Evolutionary conservation across 2,113 vertebrate species (phyloP).

Genomic region (Piprites chloris): DNA sequence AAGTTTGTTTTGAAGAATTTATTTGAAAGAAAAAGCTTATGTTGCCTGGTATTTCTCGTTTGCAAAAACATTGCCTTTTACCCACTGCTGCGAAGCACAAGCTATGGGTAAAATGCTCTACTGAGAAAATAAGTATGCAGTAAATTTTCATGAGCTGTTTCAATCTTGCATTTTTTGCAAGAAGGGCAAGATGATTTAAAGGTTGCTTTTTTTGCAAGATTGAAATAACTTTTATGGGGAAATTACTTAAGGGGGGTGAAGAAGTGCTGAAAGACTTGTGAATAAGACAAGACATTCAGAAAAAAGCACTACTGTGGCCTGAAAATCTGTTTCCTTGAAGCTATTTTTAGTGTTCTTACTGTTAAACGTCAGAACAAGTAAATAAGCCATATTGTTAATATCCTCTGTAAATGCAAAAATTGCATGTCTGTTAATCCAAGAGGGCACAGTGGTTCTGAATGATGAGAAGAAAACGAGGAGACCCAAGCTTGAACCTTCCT

Average conservation of each 20-base stretch:
- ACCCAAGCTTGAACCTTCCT: background rate
- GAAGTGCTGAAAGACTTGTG: background rate
- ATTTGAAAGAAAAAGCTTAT: background rate
- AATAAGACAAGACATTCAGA: background rate
- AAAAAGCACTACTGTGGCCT: background rate
- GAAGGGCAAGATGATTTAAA: no score
- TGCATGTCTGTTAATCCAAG: background rate
- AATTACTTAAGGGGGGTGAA: background rate
- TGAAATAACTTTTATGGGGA: background rate
- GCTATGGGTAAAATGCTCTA: background rate
- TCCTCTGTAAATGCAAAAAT: background rate
- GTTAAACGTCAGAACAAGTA: background rate
- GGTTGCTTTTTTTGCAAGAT: background rate
- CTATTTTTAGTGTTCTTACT: background rate
- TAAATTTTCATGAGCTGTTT: conserved; percentile 4
- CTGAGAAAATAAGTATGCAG: conserved; percentile 14
- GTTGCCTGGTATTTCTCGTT: background rate
- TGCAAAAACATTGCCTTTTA: conserved; percentile 19
- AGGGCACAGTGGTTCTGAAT: background rate
- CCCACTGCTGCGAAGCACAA: background rate
- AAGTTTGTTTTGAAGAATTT: background rate
- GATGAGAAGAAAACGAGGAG: background rate
- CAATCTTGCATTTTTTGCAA: background rate
- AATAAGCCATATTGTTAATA: background rate
- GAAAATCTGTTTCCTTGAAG: background rate